Base-by-base conservation (phyloP, 2,113 vertebrate genomes). In the Platycercus adscitus region DNA sequence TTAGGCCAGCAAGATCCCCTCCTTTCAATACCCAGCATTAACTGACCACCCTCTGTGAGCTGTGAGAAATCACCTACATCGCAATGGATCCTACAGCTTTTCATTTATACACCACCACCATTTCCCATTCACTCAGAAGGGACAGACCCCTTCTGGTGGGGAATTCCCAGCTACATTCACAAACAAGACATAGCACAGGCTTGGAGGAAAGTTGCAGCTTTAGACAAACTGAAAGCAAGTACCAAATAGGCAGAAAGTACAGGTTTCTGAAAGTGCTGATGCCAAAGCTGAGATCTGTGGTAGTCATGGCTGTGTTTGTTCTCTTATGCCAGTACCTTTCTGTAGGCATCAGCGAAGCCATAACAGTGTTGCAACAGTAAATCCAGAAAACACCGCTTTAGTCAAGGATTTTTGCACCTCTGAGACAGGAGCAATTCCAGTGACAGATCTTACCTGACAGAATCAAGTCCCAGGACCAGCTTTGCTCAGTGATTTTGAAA, bases 321-420 rank as follows among this genome's bases (percentile, higher is more conserved):
- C 68, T 78, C 60, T 81, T 18, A 31, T 81, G 85, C 37, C 11
- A 21, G 9, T 85, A 61, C 7, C 1, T 66, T 75, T 81, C 47
- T 86, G 29, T 13, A 75, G 83, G 17, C 49, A 76, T n/a, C 39
- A 33, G 2, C 19, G 10, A 93, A 90, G 55, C 88, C 52, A 41
- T 81, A 81, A 56, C 8, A 84, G 25, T 25, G 10, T 72, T 65
- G 53, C 24, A 85, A 65, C 81, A 92, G 70, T 58, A 93, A 94
- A 90, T 52, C n/a, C 76, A 94, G 60, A 73, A 92, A 96, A 90
- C 56, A 65, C 35, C 64, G 28, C 39, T 88, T 93, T 93, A 82
- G 66, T 87, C 64, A 77, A 91, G 79, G 53, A 35, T 87, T 96
- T 95, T 92, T 92, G 13, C 25, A 85, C 52, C 25, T 85, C 80